A percentile compares a stretch with the other conserved stretches of the same genome.
Evolutionary conservation across 2,888 invertebrate species (phyloP).

Genomic region (Tenthredo mesomela): DNA sequence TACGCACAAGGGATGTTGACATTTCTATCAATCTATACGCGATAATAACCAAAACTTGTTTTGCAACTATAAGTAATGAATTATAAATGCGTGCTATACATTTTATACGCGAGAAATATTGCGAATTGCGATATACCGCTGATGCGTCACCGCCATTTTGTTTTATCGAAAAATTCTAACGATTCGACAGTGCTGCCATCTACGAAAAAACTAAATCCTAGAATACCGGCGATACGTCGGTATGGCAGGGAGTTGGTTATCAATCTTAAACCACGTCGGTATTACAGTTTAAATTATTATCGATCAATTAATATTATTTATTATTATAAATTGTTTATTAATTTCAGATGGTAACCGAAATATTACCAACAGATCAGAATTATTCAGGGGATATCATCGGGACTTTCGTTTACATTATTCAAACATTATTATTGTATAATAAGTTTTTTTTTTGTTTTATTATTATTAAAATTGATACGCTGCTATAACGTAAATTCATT

Average conservation of each 20-base stretch:
- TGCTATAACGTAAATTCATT: too few species aligned
- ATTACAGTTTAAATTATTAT: neutral
- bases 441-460: too few species aligned
- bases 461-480: too few species aligned
- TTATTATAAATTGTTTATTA: neutral
- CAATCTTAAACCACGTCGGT: neutral
- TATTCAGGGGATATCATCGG: neutral
- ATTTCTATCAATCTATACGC: constrained; percentile 73
- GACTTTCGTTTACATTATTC: neutral
- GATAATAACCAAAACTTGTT: neutral
- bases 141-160: neutral
- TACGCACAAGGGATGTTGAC: constrained; percentile 81
- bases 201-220: neutral
- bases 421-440: neutral
- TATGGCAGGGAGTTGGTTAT: neutral
- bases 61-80: neutral
- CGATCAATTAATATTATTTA: too few species aligned
- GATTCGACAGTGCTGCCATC: neutral
- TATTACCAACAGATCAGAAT: neutral
- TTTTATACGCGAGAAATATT: neutral
- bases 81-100: neutral
- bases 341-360: neutral
- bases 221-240: neutral
- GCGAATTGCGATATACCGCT: neutral
- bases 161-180: neutral